Evolutionary conservation across 2,113 vertebrate species (phyloP), one percentile per base, ranked within the genome.

Genomic region (Bos taurus): DNA sequence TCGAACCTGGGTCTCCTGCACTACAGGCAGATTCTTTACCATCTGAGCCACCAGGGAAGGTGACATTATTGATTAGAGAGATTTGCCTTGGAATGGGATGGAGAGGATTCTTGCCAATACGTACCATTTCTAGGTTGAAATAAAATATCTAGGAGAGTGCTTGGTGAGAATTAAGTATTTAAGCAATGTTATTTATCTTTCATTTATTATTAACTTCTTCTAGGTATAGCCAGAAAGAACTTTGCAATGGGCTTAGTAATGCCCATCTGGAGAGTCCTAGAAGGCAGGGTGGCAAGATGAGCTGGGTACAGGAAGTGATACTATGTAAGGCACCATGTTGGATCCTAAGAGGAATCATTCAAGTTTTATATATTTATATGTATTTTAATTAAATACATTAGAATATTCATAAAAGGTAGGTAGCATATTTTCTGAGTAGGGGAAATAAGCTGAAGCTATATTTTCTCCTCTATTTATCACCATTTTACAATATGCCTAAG

Each of bases 111-210:
- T 83, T 95, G 64, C 84, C 6, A 33, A 17, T 86, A 71, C 33
- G 91, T 92, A 81, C 46, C 50, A 89, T 91, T 97, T 89, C 46
- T 93, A 17, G 50, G 25, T 87, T 94, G 84, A 78, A 26, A 96
- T 59, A 67, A 40, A 96, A 57, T 40, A 3, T 94, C 56, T 96
- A 59, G 10, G 60, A 52, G 17, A 57, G 28, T 23, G 3, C 21
- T 54, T 36, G 3, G n/a, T 86, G 25, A 78, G 5, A 71, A 36
- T 30, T 94, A 57, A 1, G 0, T 82, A 86, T 52, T 60, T 82
- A 78, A 67, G 23, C 71, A 78, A 30, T 52, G 2, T 7, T 74
- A 21, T 94, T 88, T 92, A 3, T 77, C 16, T 88, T 90, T 4
- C 15, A 21, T 83, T 90, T 93, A 15, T 56, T 33, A 52, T 50